Conservation (phyloP, 1,140 invertebrate species). For the Psilanteris sp. region DNA sequence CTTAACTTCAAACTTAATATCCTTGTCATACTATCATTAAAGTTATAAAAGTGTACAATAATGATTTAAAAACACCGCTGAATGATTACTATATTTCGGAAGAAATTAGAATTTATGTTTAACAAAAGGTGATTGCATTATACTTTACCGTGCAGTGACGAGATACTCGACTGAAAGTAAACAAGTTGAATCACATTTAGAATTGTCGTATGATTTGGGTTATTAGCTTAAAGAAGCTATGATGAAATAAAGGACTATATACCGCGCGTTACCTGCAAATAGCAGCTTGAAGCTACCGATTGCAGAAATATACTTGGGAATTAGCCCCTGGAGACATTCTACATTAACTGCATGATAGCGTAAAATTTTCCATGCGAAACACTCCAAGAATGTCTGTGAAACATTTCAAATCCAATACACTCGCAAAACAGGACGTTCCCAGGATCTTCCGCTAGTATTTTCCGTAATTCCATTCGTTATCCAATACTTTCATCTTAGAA, state of each 20-base stretch:
- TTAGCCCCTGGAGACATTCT: constrained; percentile 41
- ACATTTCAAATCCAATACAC: constrained; percentile 36
- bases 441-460: constrained; percentile 28
- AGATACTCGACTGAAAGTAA: no score
- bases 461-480: not conserved
- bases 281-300: constrained; percentile 12
- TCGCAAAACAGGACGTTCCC: constrained; percentile 12
- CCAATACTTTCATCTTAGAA: no score
- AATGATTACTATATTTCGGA: no score
- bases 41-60: no score
- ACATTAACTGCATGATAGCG: constrained; percentile 40
- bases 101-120: no score
- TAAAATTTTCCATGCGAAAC: constrained; percentile 41
- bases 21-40: no score
- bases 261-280: not conserved
- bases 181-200: constrained; percentile 23
- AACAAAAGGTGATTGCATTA: no score
- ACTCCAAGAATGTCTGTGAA: constrained; percentile 34
- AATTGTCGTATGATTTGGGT: constrained; percentile 14
- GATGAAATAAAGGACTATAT: constrained; percentile 32
- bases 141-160: no score
- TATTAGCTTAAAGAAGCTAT: constrained; percentile 51
- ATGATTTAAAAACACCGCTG: no score
- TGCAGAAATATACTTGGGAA: constrained; percentile 14
- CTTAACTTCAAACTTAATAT: no score